phyloP scores from a whole-genome alignment of 2,113 vertebrate genomes.

The Pholis gunnellus region DNA sequence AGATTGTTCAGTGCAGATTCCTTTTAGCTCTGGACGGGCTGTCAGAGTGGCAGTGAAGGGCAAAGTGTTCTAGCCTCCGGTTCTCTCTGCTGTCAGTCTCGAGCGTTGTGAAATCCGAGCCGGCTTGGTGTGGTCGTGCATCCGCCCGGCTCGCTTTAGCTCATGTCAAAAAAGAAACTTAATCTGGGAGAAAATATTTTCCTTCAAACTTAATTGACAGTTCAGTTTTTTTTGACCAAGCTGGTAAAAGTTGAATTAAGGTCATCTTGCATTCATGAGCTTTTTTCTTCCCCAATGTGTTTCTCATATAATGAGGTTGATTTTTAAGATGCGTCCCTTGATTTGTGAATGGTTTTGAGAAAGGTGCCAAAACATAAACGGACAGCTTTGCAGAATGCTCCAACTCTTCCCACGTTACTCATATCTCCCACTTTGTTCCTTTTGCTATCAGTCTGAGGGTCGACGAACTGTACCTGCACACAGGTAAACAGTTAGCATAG shows the following conservation, averaged over 20 bases:
- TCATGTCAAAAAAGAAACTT: neutral
- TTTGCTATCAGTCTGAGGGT: neutral
- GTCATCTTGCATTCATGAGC: too few species aligned
- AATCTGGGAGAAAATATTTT: neutral
- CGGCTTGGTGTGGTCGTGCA: neutral
- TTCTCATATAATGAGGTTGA: neutral
- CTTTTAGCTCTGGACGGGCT: slow-evolving; percentile 9
- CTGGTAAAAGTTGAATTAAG: too few species aligned
- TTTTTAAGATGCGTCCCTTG: neutral
- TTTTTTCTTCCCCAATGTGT: neutral
- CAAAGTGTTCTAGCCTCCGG: slow-evolving; percentile 15
- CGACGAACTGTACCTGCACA: neutral
- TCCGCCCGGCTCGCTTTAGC: neutral
- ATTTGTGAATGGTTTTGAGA: neutral
- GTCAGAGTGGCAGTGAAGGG: slow-evolving; percentile 40
- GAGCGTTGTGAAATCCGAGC: neutral
- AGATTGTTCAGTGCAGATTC: slow-evolving; percentile 30
- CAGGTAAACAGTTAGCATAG: neutral
- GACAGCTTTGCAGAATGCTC: neutral
- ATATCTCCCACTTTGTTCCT: neutral
- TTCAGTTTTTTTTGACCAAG: neutral
- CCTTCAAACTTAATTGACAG: neutral
- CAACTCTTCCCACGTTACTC: neutral
- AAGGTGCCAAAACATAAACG: neutral
- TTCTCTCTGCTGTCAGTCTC: slow-evolving; percentile 24